Conservation (phyloP, 2,113 vertebrate genomes). For the Paracyprichromis sp. region DNA sequence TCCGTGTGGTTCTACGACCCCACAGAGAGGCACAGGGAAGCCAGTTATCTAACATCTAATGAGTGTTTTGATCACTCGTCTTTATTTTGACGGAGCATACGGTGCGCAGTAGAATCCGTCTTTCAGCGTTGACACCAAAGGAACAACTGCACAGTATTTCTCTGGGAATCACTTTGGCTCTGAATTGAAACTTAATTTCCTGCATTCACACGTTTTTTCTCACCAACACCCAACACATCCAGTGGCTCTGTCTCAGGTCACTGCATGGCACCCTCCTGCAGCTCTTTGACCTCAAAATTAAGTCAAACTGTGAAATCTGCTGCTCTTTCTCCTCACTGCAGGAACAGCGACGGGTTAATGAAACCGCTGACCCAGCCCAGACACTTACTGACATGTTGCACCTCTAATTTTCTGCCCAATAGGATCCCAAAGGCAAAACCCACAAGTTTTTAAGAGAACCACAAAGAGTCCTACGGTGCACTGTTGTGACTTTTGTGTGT, state of each 20-base stretch:
- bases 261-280: neutral
- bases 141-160: neutral
- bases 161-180: neutral
- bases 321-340: neutral
- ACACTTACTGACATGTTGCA: neutral
- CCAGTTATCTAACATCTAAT: neutral
- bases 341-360: slow-evolving; percentile 26
- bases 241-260: neutral
- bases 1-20: neutral
- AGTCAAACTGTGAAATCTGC: slow-evolving; percentile 6
- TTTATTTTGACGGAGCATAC: neutral
- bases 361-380: neutral
- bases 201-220: neutral
- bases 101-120: neutral
- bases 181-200: neutral
- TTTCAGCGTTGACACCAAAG: neutral
- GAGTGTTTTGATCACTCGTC: neutral
- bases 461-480: neutral
- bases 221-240: neutral
- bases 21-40: neutral
- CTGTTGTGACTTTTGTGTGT: neutral
- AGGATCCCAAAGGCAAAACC: neutral
- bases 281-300: neutral
- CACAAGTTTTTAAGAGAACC: neutral
- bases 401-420: neutral